A percentile compares a stretch with the other conserved stretches of the same genome.
These are phyloP conservation scores for Vollenhovia emeryi DNA, from an alignment of 1,140 invertebrate genomes.

Conservation along the genomic window DNA sequence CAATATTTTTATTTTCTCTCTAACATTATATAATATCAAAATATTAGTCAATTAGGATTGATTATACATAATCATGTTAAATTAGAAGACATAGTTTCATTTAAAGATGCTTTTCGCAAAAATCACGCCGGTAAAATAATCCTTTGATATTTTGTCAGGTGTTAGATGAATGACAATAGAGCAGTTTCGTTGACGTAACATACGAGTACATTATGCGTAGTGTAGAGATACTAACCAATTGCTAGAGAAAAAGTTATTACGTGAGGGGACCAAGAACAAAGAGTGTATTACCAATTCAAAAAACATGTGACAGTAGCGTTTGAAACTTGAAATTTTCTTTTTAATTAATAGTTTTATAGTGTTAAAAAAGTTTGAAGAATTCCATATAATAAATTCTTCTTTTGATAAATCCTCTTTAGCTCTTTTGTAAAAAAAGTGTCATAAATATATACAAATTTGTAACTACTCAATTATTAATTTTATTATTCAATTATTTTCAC, in stretches of 20 bases:
- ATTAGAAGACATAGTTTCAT: neutral
- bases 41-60: neutral
- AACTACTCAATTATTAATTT: neutral
- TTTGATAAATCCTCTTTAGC: neutral
- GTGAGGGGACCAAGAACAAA: conserved; percentile 25
- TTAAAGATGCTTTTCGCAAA: neutral
- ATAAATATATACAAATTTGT: neutral
- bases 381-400: neutral
- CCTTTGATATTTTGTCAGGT: conserved; percentile 26
- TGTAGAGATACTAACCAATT: conserved; percentile 72
- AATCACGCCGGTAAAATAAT: neutral
- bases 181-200: conserved; percentile 52
- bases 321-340: neutral
- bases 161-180: conserved; percentile 32
- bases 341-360: neutral
- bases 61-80: neutral
- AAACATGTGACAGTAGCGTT: conserved; percentile 50
- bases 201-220: conserved; percentile 60
- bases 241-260: conserved; percentile 61
- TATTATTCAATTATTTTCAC: neutral
- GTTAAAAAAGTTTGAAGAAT: neutral
- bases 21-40: neutral
- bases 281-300: conserved; percentile 58
- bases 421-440: neutral
- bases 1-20: neutral